Base-by-base conservation (phyloP, 53 echinoderm and acorn worm genomes). In the Zoroaster sp. region DNA sequence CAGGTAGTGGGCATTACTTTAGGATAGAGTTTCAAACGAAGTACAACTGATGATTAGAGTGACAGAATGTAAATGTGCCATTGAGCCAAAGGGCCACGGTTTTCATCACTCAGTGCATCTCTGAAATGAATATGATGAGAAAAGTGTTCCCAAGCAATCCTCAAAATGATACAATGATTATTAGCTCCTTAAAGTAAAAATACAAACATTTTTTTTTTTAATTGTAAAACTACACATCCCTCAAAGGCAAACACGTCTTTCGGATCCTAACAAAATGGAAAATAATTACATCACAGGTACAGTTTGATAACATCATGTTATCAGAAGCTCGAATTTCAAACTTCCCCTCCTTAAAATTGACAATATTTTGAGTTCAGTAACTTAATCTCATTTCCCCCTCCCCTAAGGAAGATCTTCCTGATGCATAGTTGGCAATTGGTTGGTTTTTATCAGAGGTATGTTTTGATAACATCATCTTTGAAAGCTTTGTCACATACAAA, bases 401-500 rank as follows among this genome's bases (percentile, higher is more conserved):
- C n/a, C 63, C 63, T 59, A 59, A 59, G 63, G 63, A 59, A 2
- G 25, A 59, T 59, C 21, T 59, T 28, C 5, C 9, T 59, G 63
- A 59, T 59, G 23, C 63, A 59, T 59, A 59, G 28, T 28, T 59
- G 21, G 23, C 63, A 59, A 59, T 28, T 25, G 7, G 63, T 59
- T 59, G 28, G n/a, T n/a, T 68, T 41, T 82, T 66, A 78, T n/a
- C 33, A 66, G 41, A 66, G 68, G 82, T 82, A 35, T 1, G 38
- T 20, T 23, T 55, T 79, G 79, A 79, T 79, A 63, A 35, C 79
- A 79, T 79, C 79, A 54, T 79, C 79, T 54, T 37, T 79, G 54
- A 59, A 39, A 34, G 33, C 36, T 33, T 71, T 71, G 71, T 36
- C 35, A 37, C 49, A 2, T 49, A 35, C 76, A 31, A 32, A 76